These are phyloP conservation scores for Colletes latitarsis DNA, from an alignment of 1,140 invertebrate genomes.

Conservation along the genomic window DNA sequence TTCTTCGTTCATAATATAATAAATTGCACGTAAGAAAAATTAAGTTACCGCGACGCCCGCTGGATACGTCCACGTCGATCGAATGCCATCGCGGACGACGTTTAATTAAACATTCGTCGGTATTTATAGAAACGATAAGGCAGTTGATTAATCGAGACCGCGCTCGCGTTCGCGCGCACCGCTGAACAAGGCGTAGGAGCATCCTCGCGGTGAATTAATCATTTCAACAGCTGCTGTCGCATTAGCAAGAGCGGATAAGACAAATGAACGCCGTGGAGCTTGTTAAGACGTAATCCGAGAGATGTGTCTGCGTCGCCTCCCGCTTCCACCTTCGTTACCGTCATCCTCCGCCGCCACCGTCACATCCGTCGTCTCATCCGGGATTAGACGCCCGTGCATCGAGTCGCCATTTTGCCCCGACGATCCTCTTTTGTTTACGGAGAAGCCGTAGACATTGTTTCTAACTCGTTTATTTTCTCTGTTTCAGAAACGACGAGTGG, in stretches of 20 bases:
- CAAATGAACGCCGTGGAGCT: conserved; percentile 81
- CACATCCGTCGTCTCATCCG: conserved; percentile 70
- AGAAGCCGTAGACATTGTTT: background rate
- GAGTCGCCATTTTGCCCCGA: conserved; percentile 71
- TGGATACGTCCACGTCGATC: background rate
- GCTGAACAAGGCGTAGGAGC: conserved; percentile 40
- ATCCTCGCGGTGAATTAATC: conserved; percentile 78
- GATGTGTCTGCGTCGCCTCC: conserved; percentile 74
- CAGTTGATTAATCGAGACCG: conserved; percentile 57
- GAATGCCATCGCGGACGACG: background rate
- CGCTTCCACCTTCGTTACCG: conserved; percentile 59
- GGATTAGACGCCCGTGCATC: conserved; percentile 73
- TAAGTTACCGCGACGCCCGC: no score
- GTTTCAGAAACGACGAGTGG: background rate
- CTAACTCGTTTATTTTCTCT: background rate
- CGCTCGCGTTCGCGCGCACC: conserved; percentile 4
- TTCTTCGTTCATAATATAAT: no score
- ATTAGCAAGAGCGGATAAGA: conserved; percentile 80
- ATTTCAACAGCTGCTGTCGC: conserved; percentile 80
- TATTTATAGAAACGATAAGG: conserved; percentile 54
- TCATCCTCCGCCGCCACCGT: conserved; percentile 43
- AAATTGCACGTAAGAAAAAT: no score
- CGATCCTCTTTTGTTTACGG: conserved; percentile 68
- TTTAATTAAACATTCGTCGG: conserved; percentile 41
- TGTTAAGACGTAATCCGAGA: conserved; percentile 81